A percentile compares a stretch with the other conserved stretches of the same genome.
phyloP scores from a whole-genome alignment of 2,113 vertebrate genomes.

The Hypanus sabinus region DNA sequence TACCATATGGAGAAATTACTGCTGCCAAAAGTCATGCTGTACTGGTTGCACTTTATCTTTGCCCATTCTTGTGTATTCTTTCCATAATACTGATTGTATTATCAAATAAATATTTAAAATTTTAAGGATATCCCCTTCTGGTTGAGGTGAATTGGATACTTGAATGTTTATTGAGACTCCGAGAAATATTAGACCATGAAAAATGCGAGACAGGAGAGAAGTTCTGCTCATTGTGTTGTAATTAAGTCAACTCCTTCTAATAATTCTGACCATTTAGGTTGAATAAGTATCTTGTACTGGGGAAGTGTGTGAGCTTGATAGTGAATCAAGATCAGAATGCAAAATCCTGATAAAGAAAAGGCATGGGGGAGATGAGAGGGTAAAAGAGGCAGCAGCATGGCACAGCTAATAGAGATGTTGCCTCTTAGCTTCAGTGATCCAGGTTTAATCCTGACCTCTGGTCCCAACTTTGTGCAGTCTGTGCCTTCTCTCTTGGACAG shows the following conservation, averaged over 20 bases:
- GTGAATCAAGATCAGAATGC: neutral
- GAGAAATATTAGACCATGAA: neutral
- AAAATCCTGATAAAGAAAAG: neutral
- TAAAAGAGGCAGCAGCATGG: neutral
- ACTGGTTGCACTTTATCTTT: neutral
- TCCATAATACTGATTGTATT: neutral
- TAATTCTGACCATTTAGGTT: neutral
- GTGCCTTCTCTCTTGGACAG: no score
- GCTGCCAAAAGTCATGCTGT: neutral
- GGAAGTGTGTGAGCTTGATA: neutral
- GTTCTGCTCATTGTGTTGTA: neutral
- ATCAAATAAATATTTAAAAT: neutral
- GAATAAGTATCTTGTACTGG: neutral
- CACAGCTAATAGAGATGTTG: no score
- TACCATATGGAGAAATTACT: neutral
- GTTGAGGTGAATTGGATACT: neutral
- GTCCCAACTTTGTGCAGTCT: no score
- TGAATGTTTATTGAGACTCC: neutral
- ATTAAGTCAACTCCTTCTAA: neutral
- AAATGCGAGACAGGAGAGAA: neutral
- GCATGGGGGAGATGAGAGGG: no score
- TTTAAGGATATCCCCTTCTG: neutral
- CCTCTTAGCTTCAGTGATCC: no score
- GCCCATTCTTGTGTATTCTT: neutral
- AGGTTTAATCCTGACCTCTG: no score